Conservation (phyloP, 2,888 invertebrate species). For the Stenotaenia linearis region DNA sequence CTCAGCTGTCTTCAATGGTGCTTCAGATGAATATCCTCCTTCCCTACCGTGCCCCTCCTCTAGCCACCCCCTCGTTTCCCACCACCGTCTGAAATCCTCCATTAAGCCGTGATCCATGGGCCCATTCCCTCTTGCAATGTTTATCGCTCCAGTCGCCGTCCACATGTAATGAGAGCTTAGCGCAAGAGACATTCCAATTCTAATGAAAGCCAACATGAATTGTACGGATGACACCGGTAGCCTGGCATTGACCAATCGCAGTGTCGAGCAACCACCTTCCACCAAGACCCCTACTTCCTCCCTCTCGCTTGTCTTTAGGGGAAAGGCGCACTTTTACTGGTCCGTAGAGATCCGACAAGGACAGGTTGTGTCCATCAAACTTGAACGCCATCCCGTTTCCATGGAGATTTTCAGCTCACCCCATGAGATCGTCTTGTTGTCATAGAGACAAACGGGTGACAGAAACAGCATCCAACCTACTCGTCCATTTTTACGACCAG, state of each 20-base stretch:
- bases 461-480: not conserved
- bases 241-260: not conserved
- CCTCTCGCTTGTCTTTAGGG: not conserved
- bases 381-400: not conserved
- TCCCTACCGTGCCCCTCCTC: not conserved
- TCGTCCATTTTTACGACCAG: not conserved
- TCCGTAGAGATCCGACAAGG: not conserved
- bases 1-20: not conserved
- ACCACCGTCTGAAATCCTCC: not conserved
- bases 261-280: not conserved
- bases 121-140: not conserved
- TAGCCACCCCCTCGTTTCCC: not conserved
- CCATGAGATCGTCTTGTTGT: not conserved
- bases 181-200: not conserved
- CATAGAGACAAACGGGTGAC: not conserved
- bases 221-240: not conserved
- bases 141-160: not conserved
- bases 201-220: not conserved
- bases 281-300: not conserved
- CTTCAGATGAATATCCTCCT: not conserved
- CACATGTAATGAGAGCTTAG: not conserved
- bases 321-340: not conserved
- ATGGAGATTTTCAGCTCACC: not conserved
- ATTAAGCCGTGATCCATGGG: not conserved
- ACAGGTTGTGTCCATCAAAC: not conserved